Evolutionary conservation across 2,888 invertebrate species (phyloP).

Genomic region (Rhimphoctona megacephalus): DNA sequence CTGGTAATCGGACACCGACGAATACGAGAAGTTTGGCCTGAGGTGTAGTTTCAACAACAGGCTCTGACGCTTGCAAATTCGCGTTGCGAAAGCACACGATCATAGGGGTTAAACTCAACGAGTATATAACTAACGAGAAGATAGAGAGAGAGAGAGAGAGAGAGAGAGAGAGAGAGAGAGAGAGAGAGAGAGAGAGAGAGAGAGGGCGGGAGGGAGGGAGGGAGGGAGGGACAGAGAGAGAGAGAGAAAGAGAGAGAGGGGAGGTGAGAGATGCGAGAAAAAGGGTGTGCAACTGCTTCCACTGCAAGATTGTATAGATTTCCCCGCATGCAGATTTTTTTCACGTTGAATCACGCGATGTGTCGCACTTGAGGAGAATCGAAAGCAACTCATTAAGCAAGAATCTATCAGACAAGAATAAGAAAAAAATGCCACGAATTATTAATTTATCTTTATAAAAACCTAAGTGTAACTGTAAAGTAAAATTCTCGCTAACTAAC

Average conservation of each 20-base stretch:
- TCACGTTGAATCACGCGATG: conserved; percentile 1
- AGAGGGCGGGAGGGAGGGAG: background rate
- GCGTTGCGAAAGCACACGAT: conserved; percentile 40
- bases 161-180: background rate
- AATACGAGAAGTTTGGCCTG: conserved; percentile 65
- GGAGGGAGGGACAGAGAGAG: background rate
- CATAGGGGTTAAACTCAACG: conserved; percentile 24
- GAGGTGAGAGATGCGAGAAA: background rate
- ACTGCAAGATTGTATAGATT: conserved; percentile 22
- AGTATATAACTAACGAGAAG: background rate
- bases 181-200: conserved; percentile 1
- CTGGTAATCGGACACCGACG: conserved; percentile 67
- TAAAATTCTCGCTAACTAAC: background rate
- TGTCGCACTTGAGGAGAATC: background rate
- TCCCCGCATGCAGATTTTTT: conserved; percentile 15
- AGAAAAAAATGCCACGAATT: background rate
- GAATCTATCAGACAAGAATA: background rate
- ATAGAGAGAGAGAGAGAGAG: background rate
- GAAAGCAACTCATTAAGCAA: background rate
- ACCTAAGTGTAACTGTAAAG: background rate
- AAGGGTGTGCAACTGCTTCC: conserved; percentile 22
- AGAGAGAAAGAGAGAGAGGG: background rate
- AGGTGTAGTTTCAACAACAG: conserved; percentile 45
- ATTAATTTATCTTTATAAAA: background rate
- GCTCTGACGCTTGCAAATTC: conserved; percentile 55